Evolutionary conservation across 2,113 vertebrate species (phyloP), one percentile per base, ranked within the genome.

Genomic region (Nipponia nippon): DNA sequence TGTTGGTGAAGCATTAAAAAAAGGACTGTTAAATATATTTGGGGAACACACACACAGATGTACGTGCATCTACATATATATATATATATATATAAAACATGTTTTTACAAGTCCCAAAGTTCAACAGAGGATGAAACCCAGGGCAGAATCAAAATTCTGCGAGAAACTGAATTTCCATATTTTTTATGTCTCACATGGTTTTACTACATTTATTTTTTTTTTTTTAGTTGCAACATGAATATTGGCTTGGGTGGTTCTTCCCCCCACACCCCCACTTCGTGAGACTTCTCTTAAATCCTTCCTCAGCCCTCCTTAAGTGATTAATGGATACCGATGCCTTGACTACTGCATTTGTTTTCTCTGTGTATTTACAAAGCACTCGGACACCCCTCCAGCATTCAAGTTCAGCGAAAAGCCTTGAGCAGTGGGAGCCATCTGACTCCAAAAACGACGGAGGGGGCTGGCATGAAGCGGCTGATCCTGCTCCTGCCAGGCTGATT

Each of bases 351-450:
- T 56, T 87, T 76, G 52, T 83, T 96, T 96, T 50, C 81, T 96
- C 46, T 63, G 69, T 44, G 61, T 88, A 89, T 9, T 89, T 77
- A 61, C 56, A 63, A 71, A 95, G 89, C 61, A 25, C 49, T 76
- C 58, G 32, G 94, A 75, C 72, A 71, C 67, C 67, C 67, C 79
- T 82, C 69, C 0, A 0, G 55, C 56, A 61, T 90, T 95, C 83
- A 32, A 23, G 49, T 67, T 92, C 26, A 65, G 63, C 53, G 62
- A 93, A 94, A 83, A 77, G 65, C 93, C 84, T 77, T n/a, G 38
- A 92, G 93, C 91, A 81, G 70, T 30, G 44, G 81, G 77, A 91
- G 27, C 93, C 86, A 91, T 94, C 80, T 87, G 81, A 95, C 72
- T 93, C 42, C 30, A 53, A 70, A 70, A 89, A 49, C 1, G 42